A percentile compares a stretch with the other conserved stretches of the same genome.
Evolutionary conservation across 1,140 invertebrate species (phyloP).

Genomic region (Drosophila malerkotliana): DNA sequence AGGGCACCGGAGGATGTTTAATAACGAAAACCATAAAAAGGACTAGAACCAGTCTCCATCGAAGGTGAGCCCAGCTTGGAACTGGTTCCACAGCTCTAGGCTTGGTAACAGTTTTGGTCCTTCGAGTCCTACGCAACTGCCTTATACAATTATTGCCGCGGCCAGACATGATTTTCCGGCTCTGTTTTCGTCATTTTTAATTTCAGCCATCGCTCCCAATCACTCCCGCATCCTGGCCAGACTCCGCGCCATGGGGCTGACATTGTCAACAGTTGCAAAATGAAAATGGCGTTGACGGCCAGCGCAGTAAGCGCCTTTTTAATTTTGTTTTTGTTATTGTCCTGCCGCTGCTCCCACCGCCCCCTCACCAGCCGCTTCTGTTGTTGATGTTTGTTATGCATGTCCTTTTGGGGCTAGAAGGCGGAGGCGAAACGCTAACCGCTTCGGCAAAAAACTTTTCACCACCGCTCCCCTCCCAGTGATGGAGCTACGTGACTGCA

Average conservation of each 20-base stretch:
- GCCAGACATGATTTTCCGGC: slow-evolving; percentile 21
- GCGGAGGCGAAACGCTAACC: slow-evolving; percentile 20
- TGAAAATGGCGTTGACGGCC: slow-evolving; percentile 74
- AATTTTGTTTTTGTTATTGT: slow-evolving; percentile 38
- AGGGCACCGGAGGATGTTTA: slow-evolving; percentile 2
- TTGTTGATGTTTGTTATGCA: slow-evolving; percentile 40
- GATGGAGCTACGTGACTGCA: slow-evolving; percentile 53
- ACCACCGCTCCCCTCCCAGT: too few relatives aligned
- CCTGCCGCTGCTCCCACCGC: slow-evolving; percentile 26
- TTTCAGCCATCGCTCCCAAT: slow-evolving; percentile 43
- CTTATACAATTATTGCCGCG: slow-evolving; percentile 3
- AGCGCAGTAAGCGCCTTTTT: slow-evolving; percentile 18
- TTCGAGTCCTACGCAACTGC: slow-evolving; percentile 22
- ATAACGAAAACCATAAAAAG: slow-evolving; percentile 9
- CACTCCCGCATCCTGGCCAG: slow-evolving; percentile 25
- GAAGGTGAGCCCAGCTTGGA: not conserved
- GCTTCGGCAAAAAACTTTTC: slow-evolving; percentile 16
- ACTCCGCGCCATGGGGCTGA: slow-evolving; percentile 15
- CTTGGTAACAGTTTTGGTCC: not conserved
- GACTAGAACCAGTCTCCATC: not conserved
- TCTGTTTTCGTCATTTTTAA: slow-evolving; percentile 59
- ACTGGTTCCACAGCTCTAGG: not conserved
- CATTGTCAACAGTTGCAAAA: slow-evolving; percentile 69
- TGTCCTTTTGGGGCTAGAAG: slow-evolving; percentile 31
- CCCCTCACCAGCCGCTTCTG: not conserved